A percentile compares a stretch with the other conserved stretches of the same genome.
These are phyloP conservation scores for Leucophora obtusa DNA, from an alignment of 2,888 invertebrate genomes.

Conservation along the genomic window DNA sequence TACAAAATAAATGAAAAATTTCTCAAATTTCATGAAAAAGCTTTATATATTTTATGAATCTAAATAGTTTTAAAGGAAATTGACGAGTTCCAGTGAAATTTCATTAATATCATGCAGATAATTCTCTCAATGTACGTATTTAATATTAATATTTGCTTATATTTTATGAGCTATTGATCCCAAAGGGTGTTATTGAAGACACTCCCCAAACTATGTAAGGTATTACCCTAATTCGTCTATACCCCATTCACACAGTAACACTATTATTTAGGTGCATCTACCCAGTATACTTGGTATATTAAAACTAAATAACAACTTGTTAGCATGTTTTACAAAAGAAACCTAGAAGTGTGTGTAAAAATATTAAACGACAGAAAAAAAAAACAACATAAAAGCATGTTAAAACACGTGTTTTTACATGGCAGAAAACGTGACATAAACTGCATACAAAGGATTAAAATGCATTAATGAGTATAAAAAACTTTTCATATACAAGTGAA, in stretches of 20 bases:
- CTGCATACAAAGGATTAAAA: constrained; percentile 58
- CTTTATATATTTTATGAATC: too few species aligned
- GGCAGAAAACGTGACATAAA: constrained; percentile 56
- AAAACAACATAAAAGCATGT: constrained; percentile 40
- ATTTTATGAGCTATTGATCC: too few species aligned
- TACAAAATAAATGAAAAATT: too few species aligned
- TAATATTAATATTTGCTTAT: too few species aligned
- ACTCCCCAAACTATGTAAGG: background rate
- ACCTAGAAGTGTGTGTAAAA: constrained; percentile 17
- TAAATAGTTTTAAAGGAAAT: too few species aligned
- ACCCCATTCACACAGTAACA: background rate
- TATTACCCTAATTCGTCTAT: constrained; percentile 9
- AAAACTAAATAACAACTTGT: constrained; percentile 54
- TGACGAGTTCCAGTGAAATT: too few species aligned
- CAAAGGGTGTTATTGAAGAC: too few species aligned
- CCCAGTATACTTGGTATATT: constrained; percentile 6
- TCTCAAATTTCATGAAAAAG: too few species aligned
- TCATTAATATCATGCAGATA: too few species aligned
- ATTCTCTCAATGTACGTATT: too few species aligned
- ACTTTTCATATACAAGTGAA: background rate
- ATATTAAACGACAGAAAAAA: constrained; percentile 47
- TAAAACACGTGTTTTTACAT: constrained; percentile 59
- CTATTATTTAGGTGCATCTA: background rate
- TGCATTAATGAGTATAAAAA: constrained; percentile 33
- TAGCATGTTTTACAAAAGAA: constrained; percentile 50